phyloP scores from a whole-genome alignment of 2,888 invertebrate genomes.

The Mythimna vitellina region DNA sequence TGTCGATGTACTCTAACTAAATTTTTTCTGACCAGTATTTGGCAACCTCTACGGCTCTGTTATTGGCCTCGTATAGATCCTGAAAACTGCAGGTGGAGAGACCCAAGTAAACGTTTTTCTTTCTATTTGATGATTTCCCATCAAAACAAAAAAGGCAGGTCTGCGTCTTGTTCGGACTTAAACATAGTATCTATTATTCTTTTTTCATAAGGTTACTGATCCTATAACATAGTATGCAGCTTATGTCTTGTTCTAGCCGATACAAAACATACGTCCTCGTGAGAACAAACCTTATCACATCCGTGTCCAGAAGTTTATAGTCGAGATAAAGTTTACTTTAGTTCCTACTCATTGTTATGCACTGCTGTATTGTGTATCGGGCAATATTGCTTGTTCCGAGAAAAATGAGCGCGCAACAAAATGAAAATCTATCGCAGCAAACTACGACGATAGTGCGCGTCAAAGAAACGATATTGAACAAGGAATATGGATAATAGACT shows the following conservation, averaged over 20 bases:
- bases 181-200: too few species aligned
- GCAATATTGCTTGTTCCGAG: slow-evolving; percentile 43
- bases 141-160: too few species aligned
- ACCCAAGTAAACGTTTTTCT: too few species aligned
- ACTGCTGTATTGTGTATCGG: slow-evolving; percentile 29
- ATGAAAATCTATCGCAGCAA: slow-evolving; percentile 35
- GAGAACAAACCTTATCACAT: background rate
- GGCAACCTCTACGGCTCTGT: too few species aligned
- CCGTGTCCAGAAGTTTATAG: slow-evolving; percentile 40
- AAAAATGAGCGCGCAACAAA: slow-evolving; percentile 37
- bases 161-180: too few species aligned
- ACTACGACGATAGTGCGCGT: background rate
- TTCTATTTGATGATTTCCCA: too few species aligned
- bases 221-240: background rate
- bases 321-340: slow-evolving; percentile 53
- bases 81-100: too few species aligned
- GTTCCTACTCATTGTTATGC: slow-evolving; percentile 53
- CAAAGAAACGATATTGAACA: slow-evolving; percentile 18
- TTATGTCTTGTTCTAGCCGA: background rate
- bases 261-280: background rate
- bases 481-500: background rate
- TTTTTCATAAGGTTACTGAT: background rate
- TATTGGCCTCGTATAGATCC: too few species aligned
- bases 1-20: too few species aligned
- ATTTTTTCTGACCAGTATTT: too few species aligned